Conservation (phyloP, 1,140 invertebrate genomes). For the Aleiodes sp. region DNA sequence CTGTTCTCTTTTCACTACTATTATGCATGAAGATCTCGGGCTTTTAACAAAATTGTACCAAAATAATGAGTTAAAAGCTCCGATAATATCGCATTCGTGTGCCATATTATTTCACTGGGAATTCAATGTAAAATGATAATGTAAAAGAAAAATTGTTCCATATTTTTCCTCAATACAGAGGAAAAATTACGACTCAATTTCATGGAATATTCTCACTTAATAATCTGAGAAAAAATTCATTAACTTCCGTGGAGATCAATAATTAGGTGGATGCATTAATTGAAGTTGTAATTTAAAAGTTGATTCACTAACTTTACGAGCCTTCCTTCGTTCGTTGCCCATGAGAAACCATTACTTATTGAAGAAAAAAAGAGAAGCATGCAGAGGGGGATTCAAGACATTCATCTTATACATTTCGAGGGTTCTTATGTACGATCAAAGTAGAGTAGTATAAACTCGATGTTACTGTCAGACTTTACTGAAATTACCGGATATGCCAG, state of each 20-base stretch:
- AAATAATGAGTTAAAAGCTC: not conserved
- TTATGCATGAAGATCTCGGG: not conserved
- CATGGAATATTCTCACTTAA: too few species aligned
- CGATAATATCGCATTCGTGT: not conserved
- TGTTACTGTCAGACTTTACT: slow-evolving; percentile 12
- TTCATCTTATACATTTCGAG: not conserved
- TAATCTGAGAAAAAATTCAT: too few species aligned
- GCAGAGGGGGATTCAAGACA: not conserved
- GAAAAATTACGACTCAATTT: too few species aligned
- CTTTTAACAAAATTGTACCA: not conserved
- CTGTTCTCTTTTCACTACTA: not conserved
- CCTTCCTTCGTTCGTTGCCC: too few species aligned
- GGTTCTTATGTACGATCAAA: not conserved
- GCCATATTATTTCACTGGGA: not conserved
- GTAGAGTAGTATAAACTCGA: not conserved
- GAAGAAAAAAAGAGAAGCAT: not conserved
- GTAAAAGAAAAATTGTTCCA: too few species aligned
- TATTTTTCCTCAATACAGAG: too few species aligned
- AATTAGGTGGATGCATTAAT: too few species aligned
- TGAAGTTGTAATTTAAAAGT: too few species aligned
- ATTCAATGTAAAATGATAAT: too few species aligned
- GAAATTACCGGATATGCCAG: not conserved
- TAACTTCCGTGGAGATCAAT: too few species aligned
- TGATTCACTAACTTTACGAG: too few species aligned
- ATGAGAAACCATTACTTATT: too few species aligned